Evolutionary conservation across 2,888 invertebrate species (phyloP).

Genomic region (Nycteola revayana): DNA sequence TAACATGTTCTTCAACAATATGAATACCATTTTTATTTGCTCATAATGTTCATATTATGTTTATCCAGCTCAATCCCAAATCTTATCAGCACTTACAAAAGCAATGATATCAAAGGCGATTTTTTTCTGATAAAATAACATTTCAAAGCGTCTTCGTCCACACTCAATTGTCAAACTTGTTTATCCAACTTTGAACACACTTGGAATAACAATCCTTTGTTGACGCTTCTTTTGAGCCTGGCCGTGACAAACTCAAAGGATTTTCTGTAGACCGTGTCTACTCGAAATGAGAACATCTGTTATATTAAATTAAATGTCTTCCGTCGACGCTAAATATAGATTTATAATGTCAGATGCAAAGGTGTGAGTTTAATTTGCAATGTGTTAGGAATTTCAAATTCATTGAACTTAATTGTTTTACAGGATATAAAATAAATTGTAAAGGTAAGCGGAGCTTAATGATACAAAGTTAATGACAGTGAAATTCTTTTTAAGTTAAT

Average conservation of each 20-base stretch:
- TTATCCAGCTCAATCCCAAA: no score
- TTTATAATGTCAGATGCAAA: constrained; percentile 41
- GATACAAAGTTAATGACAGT: no score
- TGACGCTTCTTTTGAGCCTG: constrained; percentile 65
- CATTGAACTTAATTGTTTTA: no score
- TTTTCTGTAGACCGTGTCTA: constrained; percentile 59
- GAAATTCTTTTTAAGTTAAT: no score
- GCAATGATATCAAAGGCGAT: constrained; percentile 10
- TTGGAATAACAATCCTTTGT: constrained; percentile 72
- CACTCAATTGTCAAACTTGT: constrained; percentile 63
- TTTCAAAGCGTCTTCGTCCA: constrained; percentile 27
- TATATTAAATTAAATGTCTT: constrained; percentile 70
- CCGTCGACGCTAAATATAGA: constrained; percentile 48
- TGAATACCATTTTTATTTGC: no score
- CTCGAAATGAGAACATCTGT: constrained; percentile 64
- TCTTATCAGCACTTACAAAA: constrained; percentile 1
- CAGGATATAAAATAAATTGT: no score
- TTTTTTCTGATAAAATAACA: constrained; percentile 12
- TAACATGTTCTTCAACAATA: no score
- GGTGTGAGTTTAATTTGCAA: constrained; percentile 33
- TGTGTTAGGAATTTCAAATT: constrained; percentile 7
- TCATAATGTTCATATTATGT: no score
- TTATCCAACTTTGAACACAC: constrained; percentile 65
- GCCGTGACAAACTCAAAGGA: constrained; percentile 69
- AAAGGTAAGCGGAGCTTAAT: no score